Evolutionary conservation across 2,888 invertebrate genomes (phyloP).

Genomic region (Amblyteles armatorius): DNA sequence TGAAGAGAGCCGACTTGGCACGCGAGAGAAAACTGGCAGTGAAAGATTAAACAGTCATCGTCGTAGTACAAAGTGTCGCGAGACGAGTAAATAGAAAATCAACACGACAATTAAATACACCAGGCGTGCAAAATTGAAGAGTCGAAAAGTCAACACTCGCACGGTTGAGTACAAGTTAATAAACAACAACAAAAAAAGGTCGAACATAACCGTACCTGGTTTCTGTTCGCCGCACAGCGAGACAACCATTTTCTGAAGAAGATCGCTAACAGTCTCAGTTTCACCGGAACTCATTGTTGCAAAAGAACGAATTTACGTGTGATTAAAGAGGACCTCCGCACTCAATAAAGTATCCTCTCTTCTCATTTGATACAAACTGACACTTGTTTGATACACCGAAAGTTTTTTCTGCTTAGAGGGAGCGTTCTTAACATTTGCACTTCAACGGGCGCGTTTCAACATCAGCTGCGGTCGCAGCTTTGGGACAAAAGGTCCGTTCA

Average conservation of each 20-base stretch:
- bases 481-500: background rate
- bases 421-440: background rate
- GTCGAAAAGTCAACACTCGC: background rate
- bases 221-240: slow-evolving; percentile 82
- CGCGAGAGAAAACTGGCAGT: background rate
- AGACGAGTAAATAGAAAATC: background rate
- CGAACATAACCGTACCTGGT: slow-evolving; percentile 77
- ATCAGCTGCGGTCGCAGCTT: background rate
- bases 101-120: background rate
- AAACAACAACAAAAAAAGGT: background rate
- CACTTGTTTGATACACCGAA: background rate
- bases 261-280: slow-evolving; percentile 80
- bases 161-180: background rate
- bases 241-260: slow-evolving; percentile 81
- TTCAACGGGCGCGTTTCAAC: background rate
- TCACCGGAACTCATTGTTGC: slow-evolving; percentile 78
- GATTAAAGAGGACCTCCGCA: background rate
- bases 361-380: slow-evolving; percentile 16
- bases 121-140: background rate
- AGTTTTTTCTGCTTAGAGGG: background rate
- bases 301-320: background rate
- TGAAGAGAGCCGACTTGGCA: background rate
- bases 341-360: background rate
- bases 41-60: background rate
- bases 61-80: background rate